Evolutionary conservation across 2,888 invertebrate species (phyloP).

Genomic region (Ochropleura plecta): DNA sequence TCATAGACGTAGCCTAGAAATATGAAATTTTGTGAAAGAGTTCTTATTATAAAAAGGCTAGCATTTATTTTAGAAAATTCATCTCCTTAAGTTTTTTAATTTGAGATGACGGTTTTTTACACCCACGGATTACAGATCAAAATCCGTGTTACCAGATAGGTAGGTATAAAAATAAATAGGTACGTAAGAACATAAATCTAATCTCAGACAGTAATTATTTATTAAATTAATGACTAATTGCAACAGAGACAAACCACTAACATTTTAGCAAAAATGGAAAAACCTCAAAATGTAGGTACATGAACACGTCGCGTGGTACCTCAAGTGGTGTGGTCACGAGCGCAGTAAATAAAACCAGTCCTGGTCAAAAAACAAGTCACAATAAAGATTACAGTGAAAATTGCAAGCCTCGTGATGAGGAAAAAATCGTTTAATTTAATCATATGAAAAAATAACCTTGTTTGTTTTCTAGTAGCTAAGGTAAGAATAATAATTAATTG

Average conservation of each 20-base stretch:
- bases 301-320: conserved; percentile 5
- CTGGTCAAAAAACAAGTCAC: conserved; percentile 9
- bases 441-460: not conserved
- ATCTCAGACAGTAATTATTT: not conserved
- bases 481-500: not conserved
- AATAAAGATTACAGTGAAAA: not conserved
- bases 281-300: conserved; percentile 8
- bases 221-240: not conserved
- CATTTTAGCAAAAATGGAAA: not conserved
- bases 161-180: not conserved
- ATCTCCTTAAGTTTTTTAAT: not conserved
- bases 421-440: not conserved
- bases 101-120: not conserved
- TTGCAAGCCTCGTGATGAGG: conserved; percentile 29
- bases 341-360: not conserved
- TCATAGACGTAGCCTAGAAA: not conserved
- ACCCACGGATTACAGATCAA: not conserved
- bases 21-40: not conserved
- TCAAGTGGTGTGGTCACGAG: not conserved
- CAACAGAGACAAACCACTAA: not conserved
- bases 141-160: not conserved
- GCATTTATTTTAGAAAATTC: not conserved
- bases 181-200: not conserved
- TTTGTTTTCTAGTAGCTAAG: not conserved
- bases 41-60: not conserved